phyloP scores from a whole-genome alignment of 2,888 invertebrate genomes.

The Ormyrus labotus region DNA sequence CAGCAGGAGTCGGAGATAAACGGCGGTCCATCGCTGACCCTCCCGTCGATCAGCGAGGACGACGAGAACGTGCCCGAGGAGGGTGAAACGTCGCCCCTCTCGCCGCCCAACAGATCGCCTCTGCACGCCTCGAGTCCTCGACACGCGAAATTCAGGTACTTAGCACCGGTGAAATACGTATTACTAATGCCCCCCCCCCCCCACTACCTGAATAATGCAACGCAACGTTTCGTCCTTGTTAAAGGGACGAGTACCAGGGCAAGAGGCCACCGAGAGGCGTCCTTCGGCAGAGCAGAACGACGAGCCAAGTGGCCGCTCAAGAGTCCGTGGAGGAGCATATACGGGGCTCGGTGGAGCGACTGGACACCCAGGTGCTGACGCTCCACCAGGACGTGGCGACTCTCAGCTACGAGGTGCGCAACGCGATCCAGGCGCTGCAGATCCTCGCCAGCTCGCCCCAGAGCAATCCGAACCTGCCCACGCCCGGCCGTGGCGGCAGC shows the following conservation, averaged over 20 bases:
- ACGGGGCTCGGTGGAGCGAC: constrained; percentile 80
- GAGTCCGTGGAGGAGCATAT: constrained; percentile 71
- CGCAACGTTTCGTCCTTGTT: neutral
- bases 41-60: constrained; percentile 96
- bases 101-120: constrained; percentile 81
- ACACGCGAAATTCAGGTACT: constrained; percentile 81
- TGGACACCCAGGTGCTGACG: constrained; percentile 89
- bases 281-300: constrained; percentile 65
- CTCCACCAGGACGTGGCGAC: constrained; percentile 91
- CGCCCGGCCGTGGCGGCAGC: constrained; percentile 69
- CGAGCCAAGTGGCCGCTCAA: constrained; percentile 63
- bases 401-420: constrained; percentile 89
- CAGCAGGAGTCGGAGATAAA: constrained; percentile 85
- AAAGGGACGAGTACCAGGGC: constrained; percentile 68
- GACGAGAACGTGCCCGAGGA: constrained; percentile 91
- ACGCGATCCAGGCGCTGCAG: constrained; percentile 89
- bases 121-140: constrained; percentile 80
- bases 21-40: constrained; percentile 87
- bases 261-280: constrained; percentile 65
- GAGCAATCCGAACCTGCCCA: constrained; percentile 88
- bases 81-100: constrained; percentile 80
- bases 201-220: too few species aligned
- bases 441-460: constrained; percentile 89
- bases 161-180: neutral
- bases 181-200: too few species aligned